Percentiles rank a stretch among this genome's conserved stretches.
These are phyloP conservation scores for Cairina moschata DNA, from an alignment of 2,113 vertebrate genomes.

Conservation along the genomic window DNA sequence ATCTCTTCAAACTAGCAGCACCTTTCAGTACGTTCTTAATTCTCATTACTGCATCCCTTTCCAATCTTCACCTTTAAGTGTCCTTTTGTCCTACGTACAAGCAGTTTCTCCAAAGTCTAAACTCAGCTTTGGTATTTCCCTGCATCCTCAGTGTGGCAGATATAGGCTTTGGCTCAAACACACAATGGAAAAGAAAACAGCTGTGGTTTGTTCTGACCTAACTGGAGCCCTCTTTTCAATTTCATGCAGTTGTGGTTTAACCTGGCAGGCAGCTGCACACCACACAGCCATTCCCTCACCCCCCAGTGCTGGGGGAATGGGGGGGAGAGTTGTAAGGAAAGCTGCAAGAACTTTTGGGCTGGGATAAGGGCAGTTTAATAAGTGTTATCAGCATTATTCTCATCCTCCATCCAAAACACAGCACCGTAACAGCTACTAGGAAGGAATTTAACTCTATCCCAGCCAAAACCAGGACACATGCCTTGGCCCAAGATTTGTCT, in stretches of 20 bases:
- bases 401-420: too few relatives aligned
- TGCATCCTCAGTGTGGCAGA: background rate
- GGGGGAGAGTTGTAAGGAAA: too few relatives aligned
- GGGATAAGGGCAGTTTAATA: too few relatives aligned
- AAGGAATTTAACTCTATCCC: too few relatives aligned
- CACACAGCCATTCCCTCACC: too few relatives aligned
- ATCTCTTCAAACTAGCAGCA: background rate
- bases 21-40: background rate
- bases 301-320: too few relatives aligned
- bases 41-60: background rate
- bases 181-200: background rate
- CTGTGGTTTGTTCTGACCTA: background rate
- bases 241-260: background rate
- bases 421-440: too few relatives aligned
- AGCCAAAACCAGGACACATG: too few relatives aligned
- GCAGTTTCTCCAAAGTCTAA: background rate
- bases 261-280: too few relatives aligned
- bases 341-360: too few relatives aligned
- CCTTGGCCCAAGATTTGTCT: background rate
- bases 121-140: fast-evolving
- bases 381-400: too few relatives aligned
- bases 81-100: background rate
- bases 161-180: background rate
- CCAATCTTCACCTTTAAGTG: background rate
- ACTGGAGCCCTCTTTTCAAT: background rate